Conservation (phyloP, 2,888 invertebrate species). For the Latheticus oryzae region DNA sequence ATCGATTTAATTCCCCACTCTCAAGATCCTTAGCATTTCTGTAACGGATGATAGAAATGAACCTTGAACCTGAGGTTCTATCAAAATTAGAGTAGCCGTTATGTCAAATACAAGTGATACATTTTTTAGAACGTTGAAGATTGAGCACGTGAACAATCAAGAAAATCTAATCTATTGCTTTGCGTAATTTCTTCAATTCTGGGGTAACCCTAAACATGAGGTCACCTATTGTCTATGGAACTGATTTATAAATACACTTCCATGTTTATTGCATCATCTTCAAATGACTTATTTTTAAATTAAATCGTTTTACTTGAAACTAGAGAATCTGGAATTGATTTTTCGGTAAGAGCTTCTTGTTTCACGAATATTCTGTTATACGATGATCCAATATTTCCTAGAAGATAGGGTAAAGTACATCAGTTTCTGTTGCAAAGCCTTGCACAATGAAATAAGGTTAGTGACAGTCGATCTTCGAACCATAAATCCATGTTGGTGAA, state of each 20-base stretch:
- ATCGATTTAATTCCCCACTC: slow-evolving; percentile 64
- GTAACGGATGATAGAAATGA: slow-evolving; percentile 64
- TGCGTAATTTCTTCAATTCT: too few species aligned
- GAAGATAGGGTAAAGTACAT: slow-evolving; percentile 17
- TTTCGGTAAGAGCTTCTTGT: too few species aligned
- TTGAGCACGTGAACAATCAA: slow-evolving; percentile 27
- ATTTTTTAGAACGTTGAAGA: slow-evolving; percentile 1
- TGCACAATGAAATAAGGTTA: slow-evolving; percentile 29
- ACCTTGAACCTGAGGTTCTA: slow-evolving; percentile 66
- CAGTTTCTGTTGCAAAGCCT: slow-evolving; percentile 18
- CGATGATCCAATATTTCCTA: neutral
- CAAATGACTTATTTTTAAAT: slow-evolving; percentile 1
- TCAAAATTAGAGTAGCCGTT: slow-evolving; percentile 60
- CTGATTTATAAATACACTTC: slow-evolving; percentile 6
- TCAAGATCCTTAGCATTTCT: slow-evolving; percentile 62
- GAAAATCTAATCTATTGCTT: too few species aligned
- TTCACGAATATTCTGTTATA: neutral
- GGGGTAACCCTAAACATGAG: too few species aligned
- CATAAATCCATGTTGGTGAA: slow-evolving; percentile 16
- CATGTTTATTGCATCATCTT: slow-evolving; percentile 21
- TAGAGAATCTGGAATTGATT: too few species aligned
- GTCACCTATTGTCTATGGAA: slow-evolving; percentile 10
- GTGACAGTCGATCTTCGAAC: slow-evolving; percentile 28
- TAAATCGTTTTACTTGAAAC: too few species aligned
- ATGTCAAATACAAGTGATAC: slow-evolving; percentile 44